Conservation (phyloP, 2,888 invertebrate genomes). For the Caradrina kadenii region DNA sequence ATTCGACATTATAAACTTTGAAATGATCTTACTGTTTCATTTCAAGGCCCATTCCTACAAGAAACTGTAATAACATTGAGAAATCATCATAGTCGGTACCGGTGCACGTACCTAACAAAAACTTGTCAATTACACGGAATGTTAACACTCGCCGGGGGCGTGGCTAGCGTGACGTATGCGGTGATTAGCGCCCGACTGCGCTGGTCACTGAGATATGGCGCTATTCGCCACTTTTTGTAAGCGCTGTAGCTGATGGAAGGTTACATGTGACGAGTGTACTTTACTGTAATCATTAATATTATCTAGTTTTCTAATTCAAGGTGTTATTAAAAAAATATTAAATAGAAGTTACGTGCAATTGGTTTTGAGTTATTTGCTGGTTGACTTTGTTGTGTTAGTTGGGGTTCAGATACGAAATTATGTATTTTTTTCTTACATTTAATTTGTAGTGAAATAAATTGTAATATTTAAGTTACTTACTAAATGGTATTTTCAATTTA, state of each 20-base stretch:
- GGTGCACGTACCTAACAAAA: slow-evolving; percentile 46
- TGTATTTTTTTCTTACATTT: too few relatives aligned
- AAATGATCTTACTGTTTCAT: too few relatives aligned
- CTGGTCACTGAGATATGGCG: slow-evolving; percentile 66
- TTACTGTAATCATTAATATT: slow-evolving; percentile 24
- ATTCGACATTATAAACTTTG: too few relatives aligned
- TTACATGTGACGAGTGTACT: slow-evolving; percentile 16
- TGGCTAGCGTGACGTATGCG: slow-evolving; percentile 54
- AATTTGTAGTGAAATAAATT: too few relatives aligned
- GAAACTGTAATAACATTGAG: too few relatives aligned
- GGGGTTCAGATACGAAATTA: too few relatives aligned
- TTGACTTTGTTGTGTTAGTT: too few relatives aligned
- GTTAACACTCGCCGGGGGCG: slow-evolving; percentile 46
- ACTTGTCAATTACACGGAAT: slow-evolving; percentile 39
- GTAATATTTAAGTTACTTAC: too few relatives aligned
- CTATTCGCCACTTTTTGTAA: slow-evolving; percentile 39
- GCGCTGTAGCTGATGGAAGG: slow-evolving; percentile 31
- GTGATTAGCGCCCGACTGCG: slow-evolving; percentile 62
- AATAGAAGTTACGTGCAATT: too few relatives aligned
- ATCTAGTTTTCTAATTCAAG: neutral
- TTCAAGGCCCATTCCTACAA: too few relatives aligned
- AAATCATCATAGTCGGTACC: neutral
- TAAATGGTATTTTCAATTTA: too few relatives aligned
- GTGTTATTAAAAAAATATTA: neutral
- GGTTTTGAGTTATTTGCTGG: too few relatives aligned